Evolutionary conservation across 1,140 invertebrate species (phyloP), one percentile per base, ranked within the genome.

Genomic region (Lepidurus apus): DNA sequence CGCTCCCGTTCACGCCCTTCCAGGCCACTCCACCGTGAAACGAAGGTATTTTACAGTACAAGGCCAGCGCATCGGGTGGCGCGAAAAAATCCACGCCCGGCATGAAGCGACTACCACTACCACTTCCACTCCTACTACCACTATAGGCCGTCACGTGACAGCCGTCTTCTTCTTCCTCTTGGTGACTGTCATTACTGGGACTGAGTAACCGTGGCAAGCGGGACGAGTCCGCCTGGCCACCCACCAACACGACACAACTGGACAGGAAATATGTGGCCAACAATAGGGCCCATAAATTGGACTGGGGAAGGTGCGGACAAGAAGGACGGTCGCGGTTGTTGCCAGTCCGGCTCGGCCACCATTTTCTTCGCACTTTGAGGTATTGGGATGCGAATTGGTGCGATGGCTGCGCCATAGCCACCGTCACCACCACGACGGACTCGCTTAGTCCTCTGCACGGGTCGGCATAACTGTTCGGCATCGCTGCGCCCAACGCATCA

Each of bases 301-400:
- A 7, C 17, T 65, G 21, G 17, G 17, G 7, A 21, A n/a, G 53
- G 17, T 13, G 21, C 17, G 53, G 53, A 65, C 21, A 65, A 65
- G 17, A 65, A 65, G 17, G 3, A 13, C 21, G 53, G 17, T 21
- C 17, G 21, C 53, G 17, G 53, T 21, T 65, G 53, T 21, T 13
- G 53, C 21, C 17, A 65, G 53, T 65, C 53, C 53, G 53, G 21
- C 53, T 65, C 9, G 53, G 53, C 21, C 17, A 65, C 53, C 53
- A 65, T 65, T 65, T 65, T 65, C 53, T 65, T 65, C 53, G 53
- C 53, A 65, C 53, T 65, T 65, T 65, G 53, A 65, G 53, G 53
- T n/a, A 65, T 65, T 65, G 53, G 34, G 34, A 13, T 65, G 53
- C 21, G 53, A 65, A 13, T 65, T 21, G 53, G 34, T 34, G 34